phyloP scores from a whole-genome alignment of 2,797 vertebrate genomes.

The Cichlasoma orientale region DNA sequence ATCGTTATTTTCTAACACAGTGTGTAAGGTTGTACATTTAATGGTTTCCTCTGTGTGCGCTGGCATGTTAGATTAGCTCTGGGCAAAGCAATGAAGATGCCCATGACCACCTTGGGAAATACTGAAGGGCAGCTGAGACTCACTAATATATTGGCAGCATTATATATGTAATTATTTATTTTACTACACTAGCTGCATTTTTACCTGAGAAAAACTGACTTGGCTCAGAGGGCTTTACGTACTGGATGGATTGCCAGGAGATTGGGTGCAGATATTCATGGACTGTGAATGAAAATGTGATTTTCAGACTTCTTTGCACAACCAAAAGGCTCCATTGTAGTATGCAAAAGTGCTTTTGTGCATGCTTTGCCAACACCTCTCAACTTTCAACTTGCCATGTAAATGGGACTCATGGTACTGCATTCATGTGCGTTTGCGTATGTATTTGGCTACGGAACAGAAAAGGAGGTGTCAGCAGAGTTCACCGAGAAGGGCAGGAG shows the following conservation, averaged over 20 bases:
- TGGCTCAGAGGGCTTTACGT: not conserved
- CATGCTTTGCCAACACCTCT: not conserved
- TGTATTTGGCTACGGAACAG: not conserved
- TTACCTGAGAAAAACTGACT: not conserved
- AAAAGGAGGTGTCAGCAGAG: not conserved
- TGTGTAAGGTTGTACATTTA: not conserved
- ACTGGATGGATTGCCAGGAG: not conserved
- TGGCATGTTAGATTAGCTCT: not conserved
- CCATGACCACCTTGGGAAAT: not conserved
- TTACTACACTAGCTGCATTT: not conserved
- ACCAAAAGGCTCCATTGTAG: not conserved
- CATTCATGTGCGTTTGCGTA: not conserved
- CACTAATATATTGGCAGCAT: not conserved
- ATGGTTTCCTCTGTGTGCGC: not conserved
- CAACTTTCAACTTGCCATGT: not conserved
- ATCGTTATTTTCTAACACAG: not conserved
- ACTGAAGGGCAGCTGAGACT: not conserved
- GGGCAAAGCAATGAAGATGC: not conserved
- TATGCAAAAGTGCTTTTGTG: too few species aligned
- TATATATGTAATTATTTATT: not conserved
- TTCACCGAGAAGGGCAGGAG: too few species aligned
- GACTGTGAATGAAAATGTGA: not conserved
- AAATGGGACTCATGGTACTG: not conserved
- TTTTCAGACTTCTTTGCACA: not conserved
- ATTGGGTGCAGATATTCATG: too few species aligned